These are phyloP conservation scores for Psophia crepitans DNA, from an alignment of 2,113 vertebrate species.

Conservation along the genomic window DNA sequence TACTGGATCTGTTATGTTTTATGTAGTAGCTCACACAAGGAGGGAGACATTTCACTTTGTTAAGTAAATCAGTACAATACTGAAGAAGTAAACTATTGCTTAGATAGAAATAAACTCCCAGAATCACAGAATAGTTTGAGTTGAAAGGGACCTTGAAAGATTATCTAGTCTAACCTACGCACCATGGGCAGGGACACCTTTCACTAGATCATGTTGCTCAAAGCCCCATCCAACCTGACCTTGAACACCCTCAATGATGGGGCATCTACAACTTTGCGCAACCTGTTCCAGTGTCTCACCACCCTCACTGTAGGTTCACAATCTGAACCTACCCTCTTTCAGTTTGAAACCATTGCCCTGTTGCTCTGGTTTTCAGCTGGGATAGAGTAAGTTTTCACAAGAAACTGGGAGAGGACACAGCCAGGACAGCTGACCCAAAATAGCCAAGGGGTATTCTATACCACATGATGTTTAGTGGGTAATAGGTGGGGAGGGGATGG, in stretches of 20 bases:
- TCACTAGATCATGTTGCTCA: background rate
- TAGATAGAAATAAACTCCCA: background rate
- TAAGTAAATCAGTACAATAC: background rate
- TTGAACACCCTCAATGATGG: background rate
- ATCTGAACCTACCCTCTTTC: background rate
- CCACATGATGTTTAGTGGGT: too few relatives aligned
- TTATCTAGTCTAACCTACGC: rapidly evolving
- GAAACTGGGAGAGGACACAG: too few relatives aligned
- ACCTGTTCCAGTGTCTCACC: background rate
- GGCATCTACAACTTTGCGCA: background rate
- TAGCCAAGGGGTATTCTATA: too few relatives aligned
- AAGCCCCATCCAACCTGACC: background rate
- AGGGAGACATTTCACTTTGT: background rate
- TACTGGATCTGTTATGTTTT: background rate
- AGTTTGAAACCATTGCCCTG: background rate
- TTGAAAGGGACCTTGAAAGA: background rate
- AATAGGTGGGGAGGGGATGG: too few relatives aligned
- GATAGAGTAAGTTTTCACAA: too few relatives aligned
- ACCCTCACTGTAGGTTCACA: background rate
- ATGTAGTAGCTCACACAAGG: background rate
- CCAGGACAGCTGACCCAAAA: too few relatives aligned
- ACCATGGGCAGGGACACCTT: background rate
- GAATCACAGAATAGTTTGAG: background rate
- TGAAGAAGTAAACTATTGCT: background rate
- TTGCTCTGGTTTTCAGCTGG: too few relatives aligned